Evolutionary conservation across 2,113 vertebrate genomes (phyloP).

Genomic region (Hippocampus zosterae): DNA sequence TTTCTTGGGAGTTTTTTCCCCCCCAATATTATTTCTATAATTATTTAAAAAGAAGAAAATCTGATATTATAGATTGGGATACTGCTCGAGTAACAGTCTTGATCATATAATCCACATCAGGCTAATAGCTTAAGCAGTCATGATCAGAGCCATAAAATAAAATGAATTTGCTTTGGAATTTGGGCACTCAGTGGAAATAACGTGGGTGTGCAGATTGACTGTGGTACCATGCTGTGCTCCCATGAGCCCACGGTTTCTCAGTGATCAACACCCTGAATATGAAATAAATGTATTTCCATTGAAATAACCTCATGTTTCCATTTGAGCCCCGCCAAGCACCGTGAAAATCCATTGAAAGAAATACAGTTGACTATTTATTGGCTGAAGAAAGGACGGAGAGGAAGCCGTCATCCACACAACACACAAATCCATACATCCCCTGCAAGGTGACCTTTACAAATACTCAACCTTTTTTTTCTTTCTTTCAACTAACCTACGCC

Average conservation of each 20-base stretch:
- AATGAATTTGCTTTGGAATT: not conserved
- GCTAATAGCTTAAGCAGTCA: no score
- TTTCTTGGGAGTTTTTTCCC: no score
- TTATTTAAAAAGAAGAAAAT: no score
- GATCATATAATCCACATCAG: no score
- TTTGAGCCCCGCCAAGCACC: not conserved
- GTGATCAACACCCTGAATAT: not conserved
- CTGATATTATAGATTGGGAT: no score
- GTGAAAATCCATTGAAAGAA: not conserved
- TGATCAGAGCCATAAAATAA: not conserved
- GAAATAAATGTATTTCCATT: not conserved
- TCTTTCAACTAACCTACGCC: conserved; percentile 42
- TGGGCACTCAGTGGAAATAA: not conserved
- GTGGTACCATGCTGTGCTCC: not conserved
- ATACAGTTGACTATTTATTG: not conserved
- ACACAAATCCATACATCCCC: conserved; percentile 20
- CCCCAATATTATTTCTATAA: no score
- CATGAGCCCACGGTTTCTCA: not conserved
- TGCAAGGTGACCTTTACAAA: conserved; percentile 58
- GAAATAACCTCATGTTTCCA: not conserved
- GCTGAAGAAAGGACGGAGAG: not conserved
- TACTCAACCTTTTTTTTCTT: conserved; percentile 24
- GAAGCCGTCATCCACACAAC: not conserved
- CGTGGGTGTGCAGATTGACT: no score
- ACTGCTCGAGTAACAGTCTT: no score